These are phyloP conservation scores for Helicolenus hilgendorfi DNA, from an alignment of 2,797 vertebrate species.

Conservation along the genomic window DNA sequence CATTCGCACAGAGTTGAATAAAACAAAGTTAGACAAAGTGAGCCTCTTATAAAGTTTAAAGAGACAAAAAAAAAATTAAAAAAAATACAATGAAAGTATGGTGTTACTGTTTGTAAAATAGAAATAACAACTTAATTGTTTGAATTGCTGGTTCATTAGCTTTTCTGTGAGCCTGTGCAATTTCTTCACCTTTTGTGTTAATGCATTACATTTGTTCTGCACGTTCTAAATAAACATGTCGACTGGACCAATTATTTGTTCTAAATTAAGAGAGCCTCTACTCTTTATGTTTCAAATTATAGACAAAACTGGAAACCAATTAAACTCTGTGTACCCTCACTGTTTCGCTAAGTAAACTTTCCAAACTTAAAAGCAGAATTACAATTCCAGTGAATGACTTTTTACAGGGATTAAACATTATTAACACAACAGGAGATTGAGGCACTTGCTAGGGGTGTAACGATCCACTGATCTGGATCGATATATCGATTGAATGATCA, in stretches of 20 bases:
- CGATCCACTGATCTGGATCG: no score
- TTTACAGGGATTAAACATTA: slow-evolving; percentile 7
- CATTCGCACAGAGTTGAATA: neutral
- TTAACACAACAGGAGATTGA: slow-evolving; percentile 16
- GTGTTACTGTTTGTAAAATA: neutral
- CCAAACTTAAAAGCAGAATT: neutral
- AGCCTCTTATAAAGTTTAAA: neutral
- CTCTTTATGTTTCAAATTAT: neutral
- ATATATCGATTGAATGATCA: no score
- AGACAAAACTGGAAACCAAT: neutral
- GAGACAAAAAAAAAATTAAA: neutral
- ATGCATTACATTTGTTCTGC: neutral
- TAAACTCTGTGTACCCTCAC: neutral
- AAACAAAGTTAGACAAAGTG: neutral
- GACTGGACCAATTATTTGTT: neutral
- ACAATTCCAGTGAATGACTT: neutral
- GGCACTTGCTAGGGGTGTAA: neutral
- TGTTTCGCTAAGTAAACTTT: neutral
- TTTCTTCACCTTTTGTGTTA: neutral
- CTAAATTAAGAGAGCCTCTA: neutral
- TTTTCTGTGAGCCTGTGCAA: neutral
- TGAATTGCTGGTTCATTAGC: neutral
- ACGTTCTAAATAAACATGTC: neutral
- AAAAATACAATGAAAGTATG: neutral
- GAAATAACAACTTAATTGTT: neutral